Evolutionary conservation across 2,888 invertebrate species (phyloP), one percentile per base, ranked within the genome.

Genomic region (Oscheius sp.): DNA sequence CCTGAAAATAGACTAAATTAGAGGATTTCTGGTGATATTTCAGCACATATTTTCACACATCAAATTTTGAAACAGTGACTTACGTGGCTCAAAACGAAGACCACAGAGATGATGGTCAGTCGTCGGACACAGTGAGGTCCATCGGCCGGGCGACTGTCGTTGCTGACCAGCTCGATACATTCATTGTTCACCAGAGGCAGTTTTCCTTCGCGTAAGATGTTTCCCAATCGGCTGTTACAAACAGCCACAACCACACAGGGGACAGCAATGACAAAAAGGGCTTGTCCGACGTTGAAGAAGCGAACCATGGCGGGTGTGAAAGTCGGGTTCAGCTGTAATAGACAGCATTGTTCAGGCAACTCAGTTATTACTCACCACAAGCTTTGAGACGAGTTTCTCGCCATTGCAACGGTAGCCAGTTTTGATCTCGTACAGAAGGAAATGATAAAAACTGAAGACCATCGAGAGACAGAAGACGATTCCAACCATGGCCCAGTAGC

Each of bases 401-500:
- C 74, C 74, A 70, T 74, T 70, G 62, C 74, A 74, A 2, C 62
- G 50, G 42, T 29, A 53, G 32, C 70, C 60, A 32, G 70, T 70
- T n/a, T 47, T 62, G 47, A 74, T 29, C 9, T 59, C 59, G 42
- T 74, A 74, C 7, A 74, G 60, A 7, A 74, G 48, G 51, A 74
- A 74, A 35, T 74, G 74, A n/a, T 74, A 74, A 11, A 35, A 70
- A 21, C 51, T 53, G 47, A 74, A 37, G 51, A 70, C 21, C n/a
- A 74, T 42, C 11, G 74, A 70, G 48, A 33, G 13, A 33, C 21
- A n/a, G 33, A 37, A 35, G 62, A 70, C 42, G 7, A 32, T 51
- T 4, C 7, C 60, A 13, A 74, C 13, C 32, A 74, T 13, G 5
- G 1, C n/a, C 13, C 33, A 58, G 57, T 58, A 66, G n/a, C 59